Percentiles rank a stretch among this genome's conserved stretches.
Evolutionary conservation across 2,888 invertebrate species (phyloP).

Genomic region (Drosophila colorata): DNA sequence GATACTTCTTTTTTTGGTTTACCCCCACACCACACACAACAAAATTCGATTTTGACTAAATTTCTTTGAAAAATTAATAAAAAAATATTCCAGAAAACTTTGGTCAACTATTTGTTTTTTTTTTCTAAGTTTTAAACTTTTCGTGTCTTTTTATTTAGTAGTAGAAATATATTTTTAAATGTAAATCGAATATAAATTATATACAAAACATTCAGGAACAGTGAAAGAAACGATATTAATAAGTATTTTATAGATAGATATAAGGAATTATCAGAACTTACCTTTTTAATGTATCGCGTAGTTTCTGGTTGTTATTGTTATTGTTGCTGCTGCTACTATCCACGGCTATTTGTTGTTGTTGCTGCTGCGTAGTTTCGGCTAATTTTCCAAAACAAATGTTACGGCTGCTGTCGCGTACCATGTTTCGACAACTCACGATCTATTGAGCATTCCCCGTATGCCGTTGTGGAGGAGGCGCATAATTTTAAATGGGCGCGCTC

Average conservation of each 20-base stretch:
- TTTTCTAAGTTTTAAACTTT: not conserved
- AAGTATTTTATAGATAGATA: too few relatives aligned
- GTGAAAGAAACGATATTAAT: too few relatives aligned
- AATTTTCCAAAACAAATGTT: slow-evolving; percentile 99
- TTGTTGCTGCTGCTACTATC: slow-evolving; percentile 89
- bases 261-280: slow-evolving; percentile 46
- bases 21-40: too few relatives aligned
- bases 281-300: slow-evolving; percentile 77
- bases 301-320: slow-evolving; percentile 80
- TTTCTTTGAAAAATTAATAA: not conserved
- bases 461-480: slow-evolving; percentile 88
- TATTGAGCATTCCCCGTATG: slow-evolving; percentile 89
- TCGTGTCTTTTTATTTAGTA: too few relatives aligned
- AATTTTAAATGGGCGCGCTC: slow-evolving; percentile 84
- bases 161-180: too few relatives aligned
- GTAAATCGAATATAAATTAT: too few relatives aligned
- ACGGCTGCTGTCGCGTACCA: slow-evolving; percentile 99
- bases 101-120: not conserved
- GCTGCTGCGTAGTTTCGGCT: slow-evolving; percentile 96
- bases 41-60: too few relatives aligned
- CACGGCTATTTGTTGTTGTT: slow-evolving; percentile 72
- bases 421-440: slow-evolving; percentile 88
- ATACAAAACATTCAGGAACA: too few relatives aligned
- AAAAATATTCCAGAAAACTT: not conserved
- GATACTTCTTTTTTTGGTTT: too few relatives aligned